phyloP scores from a whole-genome alignment of 2,888 invertebrate species.

The Mesoligia furuncula region DNA sequence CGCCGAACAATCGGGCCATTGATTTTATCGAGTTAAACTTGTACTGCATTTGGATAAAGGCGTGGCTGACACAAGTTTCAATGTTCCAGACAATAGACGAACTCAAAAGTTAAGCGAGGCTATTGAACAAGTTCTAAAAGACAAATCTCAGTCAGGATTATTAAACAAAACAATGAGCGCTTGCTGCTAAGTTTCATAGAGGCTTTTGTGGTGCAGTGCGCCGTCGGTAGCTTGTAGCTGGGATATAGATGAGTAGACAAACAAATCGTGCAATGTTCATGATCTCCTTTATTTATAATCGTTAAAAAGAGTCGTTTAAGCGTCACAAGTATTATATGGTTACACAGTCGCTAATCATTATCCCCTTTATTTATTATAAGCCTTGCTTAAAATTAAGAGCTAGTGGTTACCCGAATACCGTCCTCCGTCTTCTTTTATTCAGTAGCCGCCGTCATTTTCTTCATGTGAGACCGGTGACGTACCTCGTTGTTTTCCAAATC shows the following conservation, averaged over 20 bases:
- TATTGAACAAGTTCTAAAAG: conserved; percentile 64
- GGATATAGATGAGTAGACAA: conserved; percentile 6
- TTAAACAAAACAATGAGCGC: conserved; percentile 55
- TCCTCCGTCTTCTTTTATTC: background rate
- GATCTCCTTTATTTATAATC: no score
- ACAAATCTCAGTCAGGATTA: conserved; percentile 43
- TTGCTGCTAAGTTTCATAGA: conserved; percentile 47
- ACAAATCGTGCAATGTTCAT: background rate
- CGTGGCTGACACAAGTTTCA: conserved; percentile 56
- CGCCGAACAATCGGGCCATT: conserved; percentile 16
- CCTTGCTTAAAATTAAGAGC: background rate
- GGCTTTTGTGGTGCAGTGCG: conserved; percentile 27
- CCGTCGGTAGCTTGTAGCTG: background rate
- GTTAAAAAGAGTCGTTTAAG: no score
- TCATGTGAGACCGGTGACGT: background rate
- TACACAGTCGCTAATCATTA: no score
- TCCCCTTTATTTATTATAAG: no score
- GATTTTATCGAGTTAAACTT: conserved; percentile 45
- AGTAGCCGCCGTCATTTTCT: background rate
- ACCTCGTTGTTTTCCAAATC: background rate
- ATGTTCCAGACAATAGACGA: conserved; percentile 52
- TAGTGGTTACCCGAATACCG: no score
- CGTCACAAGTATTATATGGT: no score
- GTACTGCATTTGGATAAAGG: conserved; percentile 39
- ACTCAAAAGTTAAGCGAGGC: conserved; percentile 48